Conservation (phyloP, 1,140 invertebrate genomes). For the Colletes latitarsis region DNA sequence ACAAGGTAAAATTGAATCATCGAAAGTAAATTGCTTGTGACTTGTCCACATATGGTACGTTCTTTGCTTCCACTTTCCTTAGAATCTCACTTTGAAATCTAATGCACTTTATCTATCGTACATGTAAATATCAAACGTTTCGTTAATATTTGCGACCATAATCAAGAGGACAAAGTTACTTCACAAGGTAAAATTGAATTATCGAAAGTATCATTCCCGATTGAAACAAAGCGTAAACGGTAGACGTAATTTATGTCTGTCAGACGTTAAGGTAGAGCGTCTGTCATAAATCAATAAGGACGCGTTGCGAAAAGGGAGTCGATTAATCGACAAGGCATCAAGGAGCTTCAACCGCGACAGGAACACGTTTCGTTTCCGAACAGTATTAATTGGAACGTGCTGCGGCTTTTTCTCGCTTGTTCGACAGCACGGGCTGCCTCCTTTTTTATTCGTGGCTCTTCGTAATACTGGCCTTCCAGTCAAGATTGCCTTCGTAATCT, state of each 20-base stretch:
- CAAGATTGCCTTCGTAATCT: constrained; percentile 63
- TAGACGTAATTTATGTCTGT: constrained; percentile 10
- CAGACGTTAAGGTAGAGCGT: not conserved
- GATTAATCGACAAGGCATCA: constrained; percentile 38
- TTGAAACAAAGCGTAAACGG: constrained; percentile 10
- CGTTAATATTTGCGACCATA: too few relatives aligned
- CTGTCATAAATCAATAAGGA: constrained; percentile 25
- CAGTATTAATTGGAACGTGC: constrained; percentile 67
- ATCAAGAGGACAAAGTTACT: too few relatives aligned
- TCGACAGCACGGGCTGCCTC: constrained; percentile 47
- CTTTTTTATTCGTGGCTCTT: constrained; percentile 41
- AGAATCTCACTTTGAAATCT: too few relatives aligned
- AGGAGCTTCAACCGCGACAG: constrained; percentile 9
- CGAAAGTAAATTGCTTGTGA: too few relatives aligned
- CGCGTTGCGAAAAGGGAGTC: constrained; percentile 22
- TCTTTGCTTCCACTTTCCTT: too few relatives aligned
- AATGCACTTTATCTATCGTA: too few relatives aligned
- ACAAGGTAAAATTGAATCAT: too few relatives aligned
- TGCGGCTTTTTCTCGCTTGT: constrained; percentile 47
- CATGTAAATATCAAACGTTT: too few relatives aligned
- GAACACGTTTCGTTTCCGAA: constrained; percentile 48
- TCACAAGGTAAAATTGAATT: too few relatives aligned
- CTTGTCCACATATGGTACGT: too few relatives aligned
- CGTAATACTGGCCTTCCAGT: constrained; percentile 39
- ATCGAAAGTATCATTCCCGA: not conserved